Conservation (phyloP, 23 tunicate species). For the Diplosoma virens region DNA sequence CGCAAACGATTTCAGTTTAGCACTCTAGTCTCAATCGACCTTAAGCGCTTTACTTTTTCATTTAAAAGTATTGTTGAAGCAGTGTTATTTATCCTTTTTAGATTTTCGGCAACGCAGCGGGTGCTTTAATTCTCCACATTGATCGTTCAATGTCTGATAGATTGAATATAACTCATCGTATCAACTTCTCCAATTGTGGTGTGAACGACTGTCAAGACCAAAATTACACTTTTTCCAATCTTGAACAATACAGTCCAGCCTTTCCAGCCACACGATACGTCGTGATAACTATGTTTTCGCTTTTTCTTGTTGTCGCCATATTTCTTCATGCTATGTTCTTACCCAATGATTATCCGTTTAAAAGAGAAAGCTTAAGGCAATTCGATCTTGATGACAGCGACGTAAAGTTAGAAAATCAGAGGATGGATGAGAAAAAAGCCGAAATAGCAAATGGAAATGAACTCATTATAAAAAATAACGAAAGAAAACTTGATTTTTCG, state of each 20-base stretch:
- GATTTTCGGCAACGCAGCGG: slow-evolving; percentile 30
- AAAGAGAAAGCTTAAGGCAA: too few species aligned
- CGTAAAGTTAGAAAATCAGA: too few species aligned
- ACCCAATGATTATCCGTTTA: slow-evolving; percentile 20
- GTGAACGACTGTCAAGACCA: slow-evolving; percentile 30
- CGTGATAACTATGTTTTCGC: background rate
- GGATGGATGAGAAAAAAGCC: too few species aligned
- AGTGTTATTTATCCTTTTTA: background rate
- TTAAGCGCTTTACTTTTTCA: too few species aligned
- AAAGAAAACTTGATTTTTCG: too few species aligned
- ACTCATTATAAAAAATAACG: too few species aligned
- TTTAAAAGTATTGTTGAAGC: too few species aligned
- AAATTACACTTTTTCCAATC: background rate
- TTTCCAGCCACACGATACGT: slow-evolving; percentile 28
- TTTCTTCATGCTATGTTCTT: background rate
- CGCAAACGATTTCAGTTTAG: too few species aligned
- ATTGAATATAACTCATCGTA: background rate
- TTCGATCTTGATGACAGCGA: too few species aligned
- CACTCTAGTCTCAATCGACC: too few species aligned
- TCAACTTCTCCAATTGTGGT: slow-evolving; percentile 16
- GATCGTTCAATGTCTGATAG: slow-evolving; percentile 12
- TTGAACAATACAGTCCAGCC: slow-evolving; percentile 31
- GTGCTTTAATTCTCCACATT: slow-evolving; percentile 15
- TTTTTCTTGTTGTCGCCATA: slow-evolving; percentile 1
- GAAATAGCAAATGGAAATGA: too few species aligned